phyloP scores from a whole-genome alignment of 2,888 invertebrate genomes.

The Leptinotarsa rubiginosa region DNA sequence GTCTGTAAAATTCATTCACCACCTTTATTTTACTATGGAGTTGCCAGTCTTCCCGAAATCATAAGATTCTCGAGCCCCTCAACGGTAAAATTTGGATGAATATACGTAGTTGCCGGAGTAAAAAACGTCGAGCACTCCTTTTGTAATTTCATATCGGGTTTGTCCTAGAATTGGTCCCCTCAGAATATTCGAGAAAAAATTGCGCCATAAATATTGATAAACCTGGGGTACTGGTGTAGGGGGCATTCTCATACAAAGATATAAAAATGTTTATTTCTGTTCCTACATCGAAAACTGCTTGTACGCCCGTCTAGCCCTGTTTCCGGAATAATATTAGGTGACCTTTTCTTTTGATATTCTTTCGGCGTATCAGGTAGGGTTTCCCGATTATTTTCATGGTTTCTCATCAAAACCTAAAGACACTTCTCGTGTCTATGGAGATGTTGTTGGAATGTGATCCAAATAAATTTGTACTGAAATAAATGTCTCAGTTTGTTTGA shows the following conservation, averaged over 20 bases:
- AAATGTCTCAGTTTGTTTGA: too few relatives aligned
- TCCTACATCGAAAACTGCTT: conserved; percentile 2
- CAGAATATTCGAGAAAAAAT: conserved; percentile 27
- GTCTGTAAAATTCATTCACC: too few relatives aligned
- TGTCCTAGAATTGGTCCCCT: conserved; percentile 38
- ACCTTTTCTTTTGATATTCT: neutral
- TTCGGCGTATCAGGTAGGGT: neutral
- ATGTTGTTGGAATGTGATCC: too few relatives aligned
- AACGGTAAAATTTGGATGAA: too few relatives aligned
- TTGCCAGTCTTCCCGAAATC: too few relatives aligned
- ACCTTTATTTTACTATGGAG: too few relatives aligned
- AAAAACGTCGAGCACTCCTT: neutral
- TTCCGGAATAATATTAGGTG: neutral
- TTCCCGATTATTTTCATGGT: neutral
- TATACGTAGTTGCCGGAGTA: neutral
- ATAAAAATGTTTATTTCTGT: conserved; percentile 13
- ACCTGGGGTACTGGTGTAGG: conserved; percentile 5
- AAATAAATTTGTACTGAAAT: too few relatives aligned
- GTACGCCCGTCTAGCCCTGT: neutral
- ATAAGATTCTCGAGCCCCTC: too few relatives aligned
- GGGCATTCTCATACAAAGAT: conserved; percentile 10
- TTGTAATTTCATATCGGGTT: conserved; percentile 29
- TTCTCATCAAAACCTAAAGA: neutral
- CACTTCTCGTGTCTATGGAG: neutral
- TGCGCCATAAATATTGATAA: conserved; percentile 33